These are phyloP conservation scores for Poicephalus gulielmi DNA, from an alignment of 2,113 vertebrate genomes.

Conservation along the genomic window DNA sequence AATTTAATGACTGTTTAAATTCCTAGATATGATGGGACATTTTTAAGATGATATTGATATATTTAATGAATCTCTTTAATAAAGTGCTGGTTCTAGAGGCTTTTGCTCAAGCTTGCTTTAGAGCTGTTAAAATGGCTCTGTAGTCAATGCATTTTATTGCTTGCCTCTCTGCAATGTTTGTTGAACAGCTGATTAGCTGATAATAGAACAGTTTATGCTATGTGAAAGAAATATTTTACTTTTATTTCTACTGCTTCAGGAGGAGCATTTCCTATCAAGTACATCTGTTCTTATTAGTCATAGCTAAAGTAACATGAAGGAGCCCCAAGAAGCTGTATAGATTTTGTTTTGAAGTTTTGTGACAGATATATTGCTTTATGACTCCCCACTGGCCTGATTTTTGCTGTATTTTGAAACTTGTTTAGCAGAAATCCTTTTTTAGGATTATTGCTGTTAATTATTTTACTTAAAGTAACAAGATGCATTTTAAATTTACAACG, in stretches of 20 bases:
- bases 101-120: conserved; percentile 30
- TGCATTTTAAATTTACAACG: neutral
- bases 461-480: neutral
- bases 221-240: conserved; percentile 4
- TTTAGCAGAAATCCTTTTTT: neutral
- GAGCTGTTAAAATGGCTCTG: neutral
- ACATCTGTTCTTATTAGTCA: conserved; percentile 30
- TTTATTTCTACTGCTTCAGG: conserved; percentile 29
- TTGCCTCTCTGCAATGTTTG: conserved; percentile 3
- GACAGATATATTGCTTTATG: neutral
- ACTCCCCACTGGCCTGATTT: neutral
- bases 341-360: neutral
- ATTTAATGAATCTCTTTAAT: neutral
- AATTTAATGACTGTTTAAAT: neutral
- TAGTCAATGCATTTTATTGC: conserved; percentile 24
- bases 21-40: neutral
- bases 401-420: conserved; percentile 8
- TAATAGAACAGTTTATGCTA: neutral
- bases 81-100: neutral
- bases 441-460: conserved; percentile 31
- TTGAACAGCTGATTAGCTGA: conserved; percentile 33
- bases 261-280: neutral
- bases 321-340: neutral
- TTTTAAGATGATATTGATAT: neutral
- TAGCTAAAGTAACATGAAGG: neutral